Percentiles rank a stretch among this genome's conserved stretches.
phyloP scores from a whole-genome alignment of 2,888 invertebrate species.

The Nemurella pictetii region DNA sequence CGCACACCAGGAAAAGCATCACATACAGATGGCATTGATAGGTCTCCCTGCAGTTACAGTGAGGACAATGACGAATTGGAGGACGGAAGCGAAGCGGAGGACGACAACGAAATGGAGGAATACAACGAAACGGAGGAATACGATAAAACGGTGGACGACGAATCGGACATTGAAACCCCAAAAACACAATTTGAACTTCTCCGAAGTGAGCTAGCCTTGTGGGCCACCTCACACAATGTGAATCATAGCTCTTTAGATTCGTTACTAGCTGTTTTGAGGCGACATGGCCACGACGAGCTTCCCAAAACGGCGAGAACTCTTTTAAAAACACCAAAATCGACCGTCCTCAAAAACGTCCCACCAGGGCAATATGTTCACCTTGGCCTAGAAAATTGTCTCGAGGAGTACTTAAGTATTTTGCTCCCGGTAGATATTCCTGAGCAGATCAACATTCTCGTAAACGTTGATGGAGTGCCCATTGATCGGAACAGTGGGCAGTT shows the following conservation, averaged over 20 bases:
- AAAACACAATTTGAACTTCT: not conserved
- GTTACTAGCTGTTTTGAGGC: conserved; percentile 12
- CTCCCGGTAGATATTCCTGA: not conserved
- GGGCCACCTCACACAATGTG: conserved; percentile 23
- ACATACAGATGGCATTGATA: too few species aligned
- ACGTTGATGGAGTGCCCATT: conserved; percentile 41
- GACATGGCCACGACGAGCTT: conserved; percentile 8
- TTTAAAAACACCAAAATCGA: conserved; percentile 20
- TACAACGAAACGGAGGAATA: too few species aligned
- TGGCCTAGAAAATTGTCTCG: conserved; percentile 31
- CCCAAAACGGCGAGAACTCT: conserved; percentile 29
- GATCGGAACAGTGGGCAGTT: conserved; percentile 40
- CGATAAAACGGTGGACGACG: too few species aligned
- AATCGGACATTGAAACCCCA: conserved; percentile 1
- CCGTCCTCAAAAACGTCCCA: not conserved
- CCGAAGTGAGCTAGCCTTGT: conserved; percentile 6
- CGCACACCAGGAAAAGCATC: too few species aligned
- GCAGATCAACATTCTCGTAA: not conserved
- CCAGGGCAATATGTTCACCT: conserved; percentile 17
- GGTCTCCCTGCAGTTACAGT: too few species aligned
- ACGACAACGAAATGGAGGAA: too few species aligned
- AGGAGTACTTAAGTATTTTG: not conserved
- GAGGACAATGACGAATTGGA: too few species aligned
- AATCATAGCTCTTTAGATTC: not conserved
- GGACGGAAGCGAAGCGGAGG: too few species aligned